Conservation (phyloP, 1,140 invertebrate species). For the Solenopsis invicta region DNA sequence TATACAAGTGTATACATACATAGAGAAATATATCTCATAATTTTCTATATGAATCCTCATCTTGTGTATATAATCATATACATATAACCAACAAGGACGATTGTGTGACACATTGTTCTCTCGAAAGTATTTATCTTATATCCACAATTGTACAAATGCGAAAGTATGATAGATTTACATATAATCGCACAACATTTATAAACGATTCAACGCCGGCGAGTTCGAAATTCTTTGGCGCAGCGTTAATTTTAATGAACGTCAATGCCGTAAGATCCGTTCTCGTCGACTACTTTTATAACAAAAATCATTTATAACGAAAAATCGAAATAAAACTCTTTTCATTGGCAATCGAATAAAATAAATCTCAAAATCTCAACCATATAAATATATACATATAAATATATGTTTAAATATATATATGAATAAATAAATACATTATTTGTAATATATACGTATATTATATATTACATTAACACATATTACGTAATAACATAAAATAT, state of each 20-base stretch:
- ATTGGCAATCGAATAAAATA: not conserved
- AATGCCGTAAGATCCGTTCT: not conserved
- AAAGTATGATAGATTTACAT: not conserved
- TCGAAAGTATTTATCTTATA: too few species aligned
- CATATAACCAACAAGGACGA: too few species aligned
- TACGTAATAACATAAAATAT: not conserved
- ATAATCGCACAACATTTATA: slow-evolving; percentile 62
- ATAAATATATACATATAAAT: not conserved
- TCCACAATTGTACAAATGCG: too few species aligned
- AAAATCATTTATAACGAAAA: not conserved
- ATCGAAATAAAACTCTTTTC: not conserved
- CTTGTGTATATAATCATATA: too few species aligned
- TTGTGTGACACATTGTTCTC: too few species aligned
- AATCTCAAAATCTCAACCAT: not conserved
- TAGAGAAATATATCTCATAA: too few species aligned
- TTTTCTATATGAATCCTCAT: too few species aligned
- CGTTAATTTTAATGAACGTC: not conserved
- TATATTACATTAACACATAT: not conserved
- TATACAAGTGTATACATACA: slow-evolving; percentile 26
- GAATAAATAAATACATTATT: not conserved
- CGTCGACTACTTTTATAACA: not conserved
- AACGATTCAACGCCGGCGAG: slow-evolving; percentile 53
- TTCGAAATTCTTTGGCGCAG: slow-evolving; percentile 63
- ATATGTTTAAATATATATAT: not conserved
- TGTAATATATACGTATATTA: not conserved